These are phyloP conservation scores for Dicycla oo DNA, from an alignment of 2,888 invertebrate genomes.

Conservation along the genomic window DNA sequence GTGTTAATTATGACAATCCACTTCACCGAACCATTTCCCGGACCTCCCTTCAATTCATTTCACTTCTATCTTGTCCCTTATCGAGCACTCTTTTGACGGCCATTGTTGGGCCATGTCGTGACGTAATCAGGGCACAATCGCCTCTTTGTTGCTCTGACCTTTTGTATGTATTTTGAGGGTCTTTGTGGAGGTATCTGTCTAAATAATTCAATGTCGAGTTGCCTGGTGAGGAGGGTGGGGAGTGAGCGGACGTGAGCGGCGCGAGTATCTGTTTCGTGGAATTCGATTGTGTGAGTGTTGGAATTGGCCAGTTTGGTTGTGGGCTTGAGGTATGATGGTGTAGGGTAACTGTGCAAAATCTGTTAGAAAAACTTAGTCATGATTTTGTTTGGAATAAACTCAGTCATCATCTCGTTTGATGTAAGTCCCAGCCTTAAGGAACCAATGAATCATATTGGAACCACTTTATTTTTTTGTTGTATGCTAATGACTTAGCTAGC, in stretches of 20 bases:
- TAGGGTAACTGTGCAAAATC: not conserved
- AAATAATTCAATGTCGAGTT: conserved; percentile 72
- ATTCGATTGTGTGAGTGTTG: conserved; percentile 22
- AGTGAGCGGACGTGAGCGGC: conserved; percentile 49
- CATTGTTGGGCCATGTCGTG: conserved; percentile 43
- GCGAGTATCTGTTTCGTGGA: conserved; percentile 28
- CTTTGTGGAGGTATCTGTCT: conserved; percentile 69
- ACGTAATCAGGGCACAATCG: conserved; percentile 61
- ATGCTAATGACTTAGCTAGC: not conserved
- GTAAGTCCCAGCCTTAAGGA: not conserved
- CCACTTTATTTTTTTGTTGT: not conserved
- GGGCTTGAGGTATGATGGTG: not conserved
- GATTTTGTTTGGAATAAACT: not conserved
- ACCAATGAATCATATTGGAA: not conserved
- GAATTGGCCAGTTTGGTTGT: conserved; percentile 8
- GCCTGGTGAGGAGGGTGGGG: conserved; percentile 58
- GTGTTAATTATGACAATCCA: conserved; percentile 53
- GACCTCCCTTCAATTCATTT: conserved; percentile 46
- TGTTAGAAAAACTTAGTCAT: not conserved
- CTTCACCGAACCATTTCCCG: conserved; percentile 29
- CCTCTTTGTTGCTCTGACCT: conserved; percentile 65
- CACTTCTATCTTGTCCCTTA: conserved; percentile 43
- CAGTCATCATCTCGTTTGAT: not conserved
- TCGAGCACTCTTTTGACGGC: conserved; percentile 51
- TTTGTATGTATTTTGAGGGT: conserved; percentile 66